Conservation (phyloP, 2,113 vertebrate species). For the Emydura subglobosa region DNA sequence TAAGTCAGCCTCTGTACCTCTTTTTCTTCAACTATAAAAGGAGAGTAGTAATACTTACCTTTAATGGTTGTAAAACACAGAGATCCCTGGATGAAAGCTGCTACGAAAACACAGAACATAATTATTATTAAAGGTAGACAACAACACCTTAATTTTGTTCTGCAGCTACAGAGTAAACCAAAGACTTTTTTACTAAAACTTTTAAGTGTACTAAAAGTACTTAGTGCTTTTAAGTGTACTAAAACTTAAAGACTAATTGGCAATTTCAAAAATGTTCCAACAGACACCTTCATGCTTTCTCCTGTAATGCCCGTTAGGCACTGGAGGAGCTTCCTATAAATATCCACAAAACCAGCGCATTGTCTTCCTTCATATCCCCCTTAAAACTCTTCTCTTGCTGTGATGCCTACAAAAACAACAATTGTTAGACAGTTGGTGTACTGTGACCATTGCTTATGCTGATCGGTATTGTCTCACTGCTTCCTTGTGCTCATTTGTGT, state of each 20-base stretch:
- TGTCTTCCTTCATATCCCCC: background rate
- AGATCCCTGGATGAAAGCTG: background rate
- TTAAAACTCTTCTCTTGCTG: background rate
- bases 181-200: background rate
- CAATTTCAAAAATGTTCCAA: conserved; percentile 21
- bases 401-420: background rate
- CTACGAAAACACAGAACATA: conserved; percentile 7
- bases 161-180: background rate
- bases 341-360: background rate
- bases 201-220: too few relatives aligned
- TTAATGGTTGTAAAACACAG: background rate
- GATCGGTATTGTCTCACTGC: background rate
- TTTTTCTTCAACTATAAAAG: background rate
- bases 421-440: background rate
- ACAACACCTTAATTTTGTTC: background rate
- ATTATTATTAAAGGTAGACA: background rate
- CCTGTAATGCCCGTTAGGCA: background rate
- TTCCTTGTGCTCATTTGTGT: background rate
- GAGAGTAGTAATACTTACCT: background rate
- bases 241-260: background rate
- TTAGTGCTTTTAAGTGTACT: too few relatives aligned
- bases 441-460: background rate
- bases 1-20: background rate
- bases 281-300: background rate
- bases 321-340: background rate